These are phyloP conservation scores for Promerops cafer DNA, from an alignment of 2,113 vertebrate species.

Conservation along the genomic window DNA sequence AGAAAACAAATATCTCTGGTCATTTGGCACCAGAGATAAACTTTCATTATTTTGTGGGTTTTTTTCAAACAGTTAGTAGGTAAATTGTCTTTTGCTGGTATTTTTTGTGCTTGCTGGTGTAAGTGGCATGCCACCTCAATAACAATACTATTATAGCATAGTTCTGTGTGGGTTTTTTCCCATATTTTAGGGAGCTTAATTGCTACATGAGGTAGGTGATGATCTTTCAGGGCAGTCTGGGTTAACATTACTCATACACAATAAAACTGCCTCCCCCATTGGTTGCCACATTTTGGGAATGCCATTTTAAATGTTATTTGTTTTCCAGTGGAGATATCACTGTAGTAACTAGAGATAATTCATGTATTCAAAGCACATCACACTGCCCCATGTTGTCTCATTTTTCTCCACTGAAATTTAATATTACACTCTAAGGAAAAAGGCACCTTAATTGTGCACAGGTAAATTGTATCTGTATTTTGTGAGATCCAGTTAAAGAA, in stretches of 20 bases:
- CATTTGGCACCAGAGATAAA: not conserved
- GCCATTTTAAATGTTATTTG: not conserved
- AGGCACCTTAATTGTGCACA: not conserved
- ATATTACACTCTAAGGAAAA: not conserved
- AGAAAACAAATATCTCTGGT: not conserved
- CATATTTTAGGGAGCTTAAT: constrained; percentile 39
- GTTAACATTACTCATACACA: not conserved
- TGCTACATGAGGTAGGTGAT: not conserved
- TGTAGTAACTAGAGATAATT: not conserved
- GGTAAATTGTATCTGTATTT: not conserved
- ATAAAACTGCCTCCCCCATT: not conserved
- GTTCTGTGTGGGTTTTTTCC: not conserved
- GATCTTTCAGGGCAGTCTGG: not conserved
- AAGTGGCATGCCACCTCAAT: not conserved
- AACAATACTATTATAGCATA: not conserved
- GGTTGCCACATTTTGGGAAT: not conserved
- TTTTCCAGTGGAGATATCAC: not conserved
- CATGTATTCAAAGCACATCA: not conserved
- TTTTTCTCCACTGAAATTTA: not conserved
- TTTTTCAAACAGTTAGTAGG: not conserved
- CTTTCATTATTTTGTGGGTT: not conserved
- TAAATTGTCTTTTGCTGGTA: not conserved
- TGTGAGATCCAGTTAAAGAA: not conserved
- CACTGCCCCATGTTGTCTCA: not conserved
- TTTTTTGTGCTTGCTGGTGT: not conserved